A percentile compares a stretch with the other conserved stretches of the same genome.
phyloP scores from a whole-genome alignment of 2,113 vertebrate genomes.

The Herpailurus yagouaroundi region DNA sequence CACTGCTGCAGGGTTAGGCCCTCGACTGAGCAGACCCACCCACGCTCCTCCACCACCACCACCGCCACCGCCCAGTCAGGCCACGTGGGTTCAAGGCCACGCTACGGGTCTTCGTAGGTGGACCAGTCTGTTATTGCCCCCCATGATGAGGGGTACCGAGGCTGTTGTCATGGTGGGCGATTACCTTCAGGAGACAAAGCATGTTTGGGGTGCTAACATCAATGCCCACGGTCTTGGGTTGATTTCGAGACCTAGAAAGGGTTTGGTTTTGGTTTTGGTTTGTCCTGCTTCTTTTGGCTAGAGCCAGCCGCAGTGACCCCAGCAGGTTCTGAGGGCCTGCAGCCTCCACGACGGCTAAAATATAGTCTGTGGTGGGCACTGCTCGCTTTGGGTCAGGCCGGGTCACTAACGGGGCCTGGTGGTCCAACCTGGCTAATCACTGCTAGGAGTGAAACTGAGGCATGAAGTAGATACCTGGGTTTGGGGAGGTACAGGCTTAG shows the following conservation, averaged over 20 bases:
- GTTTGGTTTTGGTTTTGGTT: not conserved
- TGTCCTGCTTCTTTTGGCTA: not conserved
- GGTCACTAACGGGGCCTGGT: not conserved
- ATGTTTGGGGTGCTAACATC: not conserved
- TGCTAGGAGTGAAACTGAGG: not conserved
- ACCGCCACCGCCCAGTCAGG: too few species aligned
- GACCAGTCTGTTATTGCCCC: accelerated
- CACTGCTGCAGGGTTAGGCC: not conserved
- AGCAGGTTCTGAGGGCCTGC: not conserved
- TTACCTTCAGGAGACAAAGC: not conserved
- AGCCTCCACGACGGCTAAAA: not conserved
- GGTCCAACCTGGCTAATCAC: not conserved
- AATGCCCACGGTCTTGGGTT: not conserved
- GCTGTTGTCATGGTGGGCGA: too few species aligned
- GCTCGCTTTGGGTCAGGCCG: not conserved
- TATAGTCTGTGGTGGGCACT: not conserved
- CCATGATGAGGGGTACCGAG: not conserved
- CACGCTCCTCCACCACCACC: not conserved
- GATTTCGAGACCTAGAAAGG: not conserved
- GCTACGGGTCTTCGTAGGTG: not conserved
- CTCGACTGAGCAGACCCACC: not conserved
- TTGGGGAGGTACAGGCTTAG: not conserved
- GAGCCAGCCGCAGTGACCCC: not conserved
- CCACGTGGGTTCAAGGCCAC: not conserved
- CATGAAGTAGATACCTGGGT: not conserved